Evolutionary conservation across 1,140 invertebrate genomes (phyloP).

Genomic region (Chironomus striatipennis): DNA sequence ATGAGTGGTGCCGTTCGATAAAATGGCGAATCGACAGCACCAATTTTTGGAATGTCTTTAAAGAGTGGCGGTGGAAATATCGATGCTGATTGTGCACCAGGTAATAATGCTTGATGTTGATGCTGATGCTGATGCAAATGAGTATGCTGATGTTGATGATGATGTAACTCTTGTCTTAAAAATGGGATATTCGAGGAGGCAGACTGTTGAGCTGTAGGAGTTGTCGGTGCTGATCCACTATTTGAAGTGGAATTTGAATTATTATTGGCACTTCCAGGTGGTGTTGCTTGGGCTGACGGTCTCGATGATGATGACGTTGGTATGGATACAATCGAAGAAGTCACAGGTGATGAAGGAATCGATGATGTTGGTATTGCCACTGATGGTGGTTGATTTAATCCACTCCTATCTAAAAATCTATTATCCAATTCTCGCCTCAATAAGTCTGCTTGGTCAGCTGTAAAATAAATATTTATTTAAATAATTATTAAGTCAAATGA

Average conservation of each 20-base stretch:
- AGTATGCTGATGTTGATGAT: constrained; percentile 84
- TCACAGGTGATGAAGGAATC: constrained; percentile 38
- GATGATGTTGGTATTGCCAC: constrained; percentile 34
- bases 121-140: constrained; percentile 80
- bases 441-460: constrained; percentile 69
- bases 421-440: constrained; percentile 84
- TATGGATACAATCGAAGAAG: constrained; percentile 32
- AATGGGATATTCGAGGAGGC: constrained; percentile 50
- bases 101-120: constrained; percentile 40
- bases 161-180: constrained; percentile 76
- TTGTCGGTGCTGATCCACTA: background rate
- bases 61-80: constrained; percentile 51
- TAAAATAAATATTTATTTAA: constrained; percentile 27
- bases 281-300: constrained; percentile 36
- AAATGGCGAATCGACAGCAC: constrained; percentile 67
- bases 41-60: constrained; percentile 81
- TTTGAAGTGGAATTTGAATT: background rate
- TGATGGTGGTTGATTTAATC: constrained; percentile 39
- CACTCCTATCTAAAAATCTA: constrained; percentile 61
- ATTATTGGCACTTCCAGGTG: constrained; percentile 7
- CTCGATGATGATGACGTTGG: constrained; percentile 38
- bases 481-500: background rate
- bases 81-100: constrained; percentile 39
- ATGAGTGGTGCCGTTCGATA: constrained; percentile 52
- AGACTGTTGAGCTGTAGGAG: constrained; percentile 35